A percentile compares a stretch with the other conserved stretches of the same genome.
These are phyloP conservation scores for Mesoclemmys tuberculata DNA, from an alignment of 2,113 vertebrate species.

Conservation along the genomic window DNA sequence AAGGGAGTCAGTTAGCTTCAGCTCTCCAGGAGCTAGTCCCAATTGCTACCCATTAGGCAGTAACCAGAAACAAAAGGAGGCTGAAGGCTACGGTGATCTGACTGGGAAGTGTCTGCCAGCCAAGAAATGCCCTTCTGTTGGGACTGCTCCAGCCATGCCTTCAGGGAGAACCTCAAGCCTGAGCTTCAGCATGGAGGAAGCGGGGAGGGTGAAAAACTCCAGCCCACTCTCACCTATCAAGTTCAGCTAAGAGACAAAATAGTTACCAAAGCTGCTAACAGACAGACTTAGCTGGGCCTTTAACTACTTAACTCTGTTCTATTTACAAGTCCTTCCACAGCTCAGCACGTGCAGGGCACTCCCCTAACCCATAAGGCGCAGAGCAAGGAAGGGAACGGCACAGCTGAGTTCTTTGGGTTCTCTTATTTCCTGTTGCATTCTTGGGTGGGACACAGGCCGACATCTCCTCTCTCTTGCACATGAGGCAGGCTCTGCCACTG, in stretches of 20 bases:
- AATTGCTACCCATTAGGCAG: constrained; percentile 34
- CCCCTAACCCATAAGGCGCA: constrained; percentile 4
- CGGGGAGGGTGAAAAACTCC: constrained; percentile 37
- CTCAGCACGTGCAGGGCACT: constrained; percentile 3
- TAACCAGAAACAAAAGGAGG: constrained; percentile 19
- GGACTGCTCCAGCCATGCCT: neutral
- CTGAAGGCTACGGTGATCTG: neutral
- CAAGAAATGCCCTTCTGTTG: neutral
- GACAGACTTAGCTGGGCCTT: constrained; percentile 46
- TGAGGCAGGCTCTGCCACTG: neutral
- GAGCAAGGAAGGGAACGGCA: neutral
- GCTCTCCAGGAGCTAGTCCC: constrained; percentile 12
- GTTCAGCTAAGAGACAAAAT: constrained; percentile 52
- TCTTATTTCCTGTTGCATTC: neutral
- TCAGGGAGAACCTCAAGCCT: neutral
- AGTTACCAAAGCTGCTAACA: neutral
- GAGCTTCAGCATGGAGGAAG: constrained; percentile 18
- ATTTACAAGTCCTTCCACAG: constrained; percentile 58
- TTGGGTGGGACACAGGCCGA: neutral
- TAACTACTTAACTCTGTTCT: constrained; percentile 53
- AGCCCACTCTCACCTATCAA: constrained; percentile 3
- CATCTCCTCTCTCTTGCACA: neutral
- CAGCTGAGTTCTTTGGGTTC: neutral
- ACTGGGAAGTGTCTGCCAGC: neutral
- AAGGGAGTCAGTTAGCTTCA: neutral